Conservation (phyloP, 2,888 invertebrate species). For the Habrosyne pyritoides region DNA sequence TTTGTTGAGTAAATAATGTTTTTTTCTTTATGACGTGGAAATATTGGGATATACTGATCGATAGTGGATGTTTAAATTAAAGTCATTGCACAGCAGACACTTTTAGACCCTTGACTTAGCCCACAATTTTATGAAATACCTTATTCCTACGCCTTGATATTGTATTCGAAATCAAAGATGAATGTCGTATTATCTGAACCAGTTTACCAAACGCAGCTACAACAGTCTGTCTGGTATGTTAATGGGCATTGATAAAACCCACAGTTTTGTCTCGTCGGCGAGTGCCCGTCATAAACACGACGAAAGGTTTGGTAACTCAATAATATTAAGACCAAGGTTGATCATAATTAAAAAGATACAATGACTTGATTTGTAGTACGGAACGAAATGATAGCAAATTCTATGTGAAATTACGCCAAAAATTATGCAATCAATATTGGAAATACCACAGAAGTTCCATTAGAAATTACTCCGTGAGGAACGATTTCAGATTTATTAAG, state of each 20-base stretch:
- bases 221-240: conserved; percentile 29
- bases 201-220: conserved; percentile 30
- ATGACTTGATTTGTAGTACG: conserved; percentile 22
- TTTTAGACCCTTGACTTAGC: background rate
- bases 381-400: conserved; percentile 14
- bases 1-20: too few relatives aligned
- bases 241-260: conserved; percentile 37
- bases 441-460: too few relatives aligned
- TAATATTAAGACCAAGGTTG: conserved; percentile 28
- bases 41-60: too few relatives aligned
- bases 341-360: conserved; percentile 33
- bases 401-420: background rate
- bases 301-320: conserved; percentile 12
- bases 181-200: conserved; percentile 20
- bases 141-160: background rate
- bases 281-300: background rate
- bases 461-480: too few relatives aligned
- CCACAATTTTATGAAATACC: too few relatives aligned
- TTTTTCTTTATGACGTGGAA: too few relatives aligned
- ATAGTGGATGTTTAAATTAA: too few relatives aligned
- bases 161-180: background rate
- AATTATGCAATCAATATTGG: background rate
- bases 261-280: conserved; percentile 24
- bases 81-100: too few relatives aligned
- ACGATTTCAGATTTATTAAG: too few relatives aligned